Base-by-base conservation (phyloP, 2,888 invertebrate species). In the Junonia oenone region DNA sequence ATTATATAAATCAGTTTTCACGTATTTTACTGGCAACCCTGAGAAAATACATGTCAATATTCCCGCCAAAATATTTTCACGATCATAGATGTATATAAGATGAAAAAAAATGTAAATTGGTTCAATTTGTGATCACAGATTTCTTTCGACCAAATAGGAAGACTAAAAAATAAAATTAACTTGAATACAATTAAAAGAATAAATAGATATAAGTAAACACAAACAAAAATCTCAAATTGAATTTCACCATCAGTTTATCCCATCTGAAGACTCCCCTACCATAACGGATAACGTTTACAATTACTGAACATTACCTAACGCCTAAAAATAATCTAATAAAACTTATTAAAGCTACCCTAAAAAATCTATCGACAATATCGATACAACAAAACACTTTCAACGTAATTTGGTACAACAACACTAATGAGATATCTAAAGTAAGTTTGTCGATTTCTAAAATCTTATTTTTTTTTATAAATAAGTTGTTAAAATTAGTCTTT, bases 351-450 rank as follows among this genome's bases (percentile, higher is more conserved):
- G 47, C 55, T 55, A 58, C 8, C 8, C 55, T 51, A 51, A 53
- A 15, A 22, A 47, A 40, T 6, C 17, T 40, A n/a, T 40, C 50
- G 46, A 40, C 15, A n/a, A 50, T n/a, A n/a, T 40, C 43, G 51
- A 58, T 38, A 46, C 40, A 58, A 48, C 45, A 51, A 26, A 51
- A 58, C 47, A 43, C 9, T 45, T 51, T 51, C 48, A 51, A 52
- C 55, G 45, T 43, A 49, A 37, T 55, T 58, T 58, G 58, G 55
- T 55, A 49, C 31, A 58, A 58, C 58, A 58, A 58, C 43, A 55
- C 55, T 58, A 58, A 38, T 51, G 11, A 52, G 13, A 38, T 15
- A 33, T 14, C 47, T 48, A 54, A 26, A 13, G 11, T 29, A 48
- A 49, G 22, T 53, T 45, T 35, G 49, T 53, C 49, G 45, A 49